Evolutionary conservation across 1,140 invertebrate species (phyloP), one percentile per base, ranked within the genome.

Genomic region (Hetaerina americana): DNA sequence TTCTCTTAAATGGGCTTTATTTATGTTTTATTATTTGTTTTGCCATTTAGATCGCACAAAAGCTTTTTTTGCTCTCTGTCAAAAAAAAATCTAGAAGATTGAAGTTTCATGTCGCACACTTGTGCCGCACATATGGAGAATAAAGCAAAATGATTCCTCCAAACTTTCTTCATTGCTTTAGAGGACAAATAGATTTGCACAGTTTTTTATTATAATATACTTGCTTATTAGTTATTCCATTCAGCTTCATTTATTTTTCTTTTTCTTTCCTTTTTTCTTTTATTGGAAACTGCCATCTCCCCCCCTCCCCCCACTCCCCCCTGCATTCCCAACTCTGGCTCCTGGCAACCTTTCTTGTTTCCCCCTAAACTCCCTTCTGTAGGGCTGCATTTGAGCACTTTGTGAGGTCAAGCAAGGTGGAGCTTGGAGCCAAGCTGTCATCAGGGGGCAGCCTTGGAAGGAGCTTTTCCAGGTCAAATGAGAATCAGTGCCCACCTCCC

Each of bases 351-450:
- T 75, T 77, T 76, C 77, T 76, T 70, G 76, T 72, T 77, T 79
- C 79, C 78, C 81, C 76, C 78, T 74, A 79, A 76, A 80, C 79
- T 80, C 76, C 79, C 79, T 18, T 5, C 40, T 57, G 40, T 57
- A 88, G 87, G 86, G 85, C 84, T 81, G 85, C 86, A 83, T 83
- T 85, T 80, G 85, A 85, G 79, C 85, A 86, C 79, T 85, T 84
- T 80, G 83, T 85, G 70, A 82, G 85, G 74, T 82, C 84, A 76
- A 82, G 82, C 76, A 81, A 76, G 66, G 73, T 75, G 66, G 78
- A 80, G 71, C 75, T 84, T 72, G 79, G 82, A 72, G 85, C 80
- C 78, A 84, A 80, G 78, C 81, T 80, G 76, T 81, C 81, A 74
- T 82, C 79, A 75, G 84, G 82, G 77, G 85, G 81, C 18, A 83